Evolutionary conservation across 2,888 invertebrate species (phyloP).

Genomic region (Boloria euphrosyne): DNA sequence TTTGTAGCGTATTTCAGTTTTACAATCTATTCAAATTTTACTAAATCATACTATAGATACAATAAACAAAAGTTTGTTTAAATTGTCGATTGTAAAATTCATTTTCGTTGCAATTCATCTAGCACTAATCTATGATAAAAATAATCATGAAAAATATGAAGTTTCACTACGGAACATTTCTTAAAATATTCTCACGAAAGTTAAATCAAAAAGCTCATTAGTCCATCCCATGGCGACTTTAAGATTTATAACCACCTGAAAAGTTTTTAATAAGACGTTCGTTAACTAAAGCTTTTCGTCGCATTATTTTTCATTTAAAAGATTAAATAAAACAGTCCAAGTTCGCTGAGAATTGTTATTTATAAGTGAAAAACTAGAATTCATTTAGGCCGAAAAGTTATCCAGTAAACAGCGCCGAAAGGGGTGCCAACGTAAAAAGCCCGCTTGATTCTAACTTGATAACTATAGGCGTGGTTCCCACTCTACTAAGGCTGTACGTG

Average conservation of each 20-base stretch:
- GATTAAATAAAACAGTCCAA: constrained; percentile 33
- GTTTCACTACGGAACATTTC: too few species aligned
- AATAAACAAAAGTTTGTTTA: too few species aligned
- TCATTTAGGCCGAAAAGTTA: constrained; percentile 46
- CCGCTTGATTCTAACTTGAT: constrained; percentile 37
- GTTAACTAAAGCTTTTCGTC: constrained; percentile 12
- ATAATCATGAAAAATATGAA: too few species aligned
- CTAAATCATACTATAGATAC: too few species aligned
- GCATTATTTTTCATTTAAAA: constrained; percentile 35
- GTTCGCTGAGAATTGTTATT: constrained; percentile 38
- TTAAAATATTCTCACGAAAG: too few species aligned
- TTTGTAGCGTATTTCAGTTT: too few species aligned
- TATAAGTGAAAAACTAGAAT: constrained; percentile 45
- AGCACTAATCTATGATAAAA: too few species aligned
- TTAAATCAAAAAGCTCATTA: too few species aligned
- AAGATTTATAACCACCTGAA: background rate
- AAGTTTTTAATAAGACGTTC: constrained; percentile 6
- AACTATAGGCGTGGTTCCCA: constrained; percentile 33
- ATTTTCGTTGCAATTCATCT: too few species aligned
- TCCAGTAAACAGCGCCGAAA: constrained; percentile 46
- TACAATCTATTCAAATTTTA: too few species aligned
- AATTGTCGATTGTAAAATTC: too few species aligned
- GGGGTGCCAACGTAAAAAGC: constrained; percentile 44
- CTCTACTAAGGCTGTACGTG: constrained; percentile 44
- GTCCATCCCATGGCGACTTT: too few species aligned